Conservation (phyloP, 2,113 vertebrate genomes). For the Hypanus sabinus region DNA sequence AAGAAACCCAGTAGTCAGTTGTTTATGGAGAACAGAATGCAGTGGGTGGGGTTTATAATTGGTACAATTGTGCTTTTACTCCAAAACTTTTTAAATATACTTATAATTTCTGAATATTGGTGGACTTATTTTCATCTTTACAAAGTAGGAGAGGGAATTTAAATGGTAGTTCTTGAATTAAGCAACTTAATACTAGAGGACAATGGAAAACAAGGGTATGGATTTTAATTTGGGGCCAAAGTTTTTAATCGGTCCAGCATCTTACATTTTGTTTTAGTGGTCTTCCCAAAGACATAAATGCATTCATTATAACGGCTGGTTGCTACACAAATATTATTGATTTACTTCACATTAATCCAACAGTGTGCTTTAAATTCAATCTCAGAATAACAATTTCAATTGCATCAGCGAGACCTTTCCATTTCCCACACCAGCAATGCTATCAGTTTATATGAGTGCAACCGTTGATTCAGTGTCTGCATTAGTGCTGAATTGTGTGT, state of each 20-base stretch:
- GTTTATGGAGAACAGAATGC: no score
- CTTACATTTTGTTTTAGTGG: not conserved
- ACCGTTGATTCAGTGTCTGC: not conserved
- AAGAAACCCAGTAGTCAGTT: no score
- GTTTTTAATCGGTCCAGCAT: not conserved
- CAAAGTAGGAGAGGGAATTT: not conserved
- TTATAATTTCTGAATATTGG: not conserved
- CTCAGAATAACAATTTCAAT: slow-evolving; percentile 7
- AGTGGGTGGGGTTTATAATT: no score
- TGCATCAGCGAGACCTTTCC: not conserved
- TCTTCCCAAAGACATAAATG: not conserved
- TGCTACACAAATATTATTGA: not conserved
- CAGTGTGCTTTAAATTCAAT: not conserved
- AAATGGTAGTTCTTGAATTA: not conserved
- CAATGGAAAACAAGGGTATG: no score
- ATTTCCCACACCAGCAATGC: not conserved
- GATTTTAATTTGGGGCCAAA: not conserved
- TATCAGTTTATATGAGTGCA: slow-evolving; percentile 13
- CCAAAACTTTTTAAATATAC: not conserved
- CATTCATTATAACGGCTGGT: not conserved
- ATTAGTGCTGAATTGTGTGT: slow-evolving; percentile 13
- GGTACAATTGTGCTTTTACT: not conserved
- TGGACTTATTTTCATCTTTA: not conserved
- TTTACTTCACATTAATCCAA: not conserved
- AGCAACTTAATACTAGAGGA: not conserved